phyloP scores from a whole-genome alignment of 2,888 invertebrate species.

The Drosophila borealis region DNA sequence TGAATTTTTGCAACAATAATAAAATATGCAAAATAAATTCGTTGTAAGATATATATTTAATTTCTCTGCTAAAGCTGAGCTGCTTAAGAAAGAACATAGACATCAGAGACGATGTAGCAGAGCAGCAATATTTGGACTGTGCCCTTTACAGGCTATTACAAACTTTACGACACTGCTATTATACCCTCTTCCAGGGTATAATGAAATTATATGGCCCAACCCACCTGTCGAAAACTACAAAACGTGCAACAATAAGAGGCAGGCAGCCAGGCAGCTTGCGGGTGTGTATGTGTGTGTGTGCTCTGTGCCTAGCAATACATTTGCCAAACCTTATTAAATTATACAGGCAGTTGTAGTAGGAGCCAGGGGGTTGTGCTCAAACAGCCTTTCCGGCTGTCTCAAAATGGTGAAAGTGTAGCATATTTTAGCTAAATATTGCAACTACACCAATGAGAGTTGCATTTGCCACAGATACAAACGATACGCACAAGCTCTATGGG shows the following conservation, averaged over 20 bases:
- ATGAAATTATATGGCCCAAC: conserved; percentile 60
- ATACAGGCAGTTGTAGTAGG: conserved; percentile 50
- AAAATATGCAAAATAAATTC: no score
- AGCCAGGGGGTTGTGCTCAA: conserved; percentile 11
- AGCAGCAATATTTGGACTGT: not conserved
- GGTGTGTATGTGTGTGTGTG: conserved; percentile 20
- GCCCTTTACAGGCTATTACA: conserved; percentile 9
- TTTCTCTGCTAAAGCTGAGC: not conserved
- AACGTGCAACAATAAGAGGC: conserved; percentile 57
- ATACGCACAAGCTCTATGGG: conserved; percentile 17
- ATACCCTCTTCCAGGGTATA: conserved; percentile 47
- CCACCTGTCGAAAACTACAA: conserved; percentile 72
- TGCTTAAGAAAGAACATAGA: not conserved
- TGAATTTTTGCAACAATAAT: no score
- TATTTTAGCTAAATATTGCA: conserved; percentile 74
- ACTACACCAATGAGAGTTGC: conserved; percentile 55
- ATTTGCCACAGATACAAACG: conserved; percentile 25
- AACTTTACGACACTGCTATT: conserved; percentile 22
- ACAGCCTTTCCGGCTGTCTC: conserved; percentile 41
- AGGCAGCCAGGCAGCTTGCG: conserved; percentile 7
- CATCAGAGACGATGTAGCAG: not conserved
- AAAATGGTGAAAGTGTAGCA: conserved; percentile 64
- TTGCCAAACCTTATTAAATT: conserved; percentile 72
- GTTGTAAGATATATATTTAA: no score
- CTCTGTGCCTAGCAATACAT: conserved; percentile 52